Conservation (phyloP, 2,113 vertebrate genomes). For the Desmodus rotundus region DNA sequence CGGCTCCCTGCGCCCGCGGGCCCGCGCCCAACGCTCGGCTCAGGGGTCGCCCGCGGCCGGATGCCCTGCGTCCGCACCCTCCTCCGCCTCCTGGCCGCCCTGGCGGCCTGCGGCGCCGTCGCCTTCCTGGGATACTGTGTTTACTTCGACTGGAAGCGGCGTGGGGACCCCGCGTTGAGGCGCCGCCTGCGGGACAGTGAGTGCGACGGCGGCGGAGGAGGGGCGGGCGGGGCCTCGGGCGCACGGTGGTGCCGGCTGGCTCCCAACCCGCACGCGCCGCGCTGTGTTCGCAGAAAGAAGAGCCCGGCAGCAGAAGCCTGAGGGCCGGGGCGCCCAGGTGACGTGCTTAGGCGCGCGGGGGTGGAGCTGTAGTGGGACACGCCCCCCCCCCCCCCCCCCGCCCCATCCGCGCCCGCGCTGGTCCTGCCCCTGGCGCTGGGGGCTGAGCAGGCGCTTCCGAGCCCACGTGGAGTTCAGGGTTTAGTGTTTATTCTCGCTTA, state of each 20-base stretch:
- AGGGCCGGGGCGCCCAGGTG: conserved; percentile 26
- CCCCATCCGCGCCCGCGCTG: too few relatives aligned
- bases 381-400: too few relatives aligned
- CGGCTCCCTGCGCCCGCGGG: not conserved
- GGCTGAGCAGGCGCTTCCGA: not conserved
- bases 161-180: conserved; percentile 40
- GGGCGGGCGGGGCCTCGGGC: too few relatives aligned
- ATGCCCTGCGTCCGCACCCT: not conserved
- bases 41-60: not conserved
- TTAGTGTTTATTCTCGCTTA: not conserved
- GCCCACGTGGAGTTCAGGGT: too few relatives aligned
- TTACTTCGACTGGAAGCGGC: conserved; percentile 68
- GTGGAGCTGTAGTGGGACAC: not conserved
- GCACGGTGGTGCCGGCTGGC: not conserved
- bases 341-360: not conserved
- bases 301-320: not conserved
- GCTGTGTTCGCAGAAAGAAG: conserved; percentile 61
- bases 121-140: conserved; percentile 61
- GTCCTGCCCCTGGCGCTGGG: accelerated
- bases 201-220: not conserved
- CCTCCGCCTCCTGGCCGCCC: conserved; percentile 19
- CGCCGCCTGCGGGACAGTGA: conserved; percentile 69
- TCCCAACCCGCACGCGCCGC: not conserved
- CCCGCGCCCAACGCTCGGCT: conserved; percentile 44
- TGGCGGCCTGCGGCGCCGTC: conserved; percentile 42